Evolutionary conservation across 2,113 vertebrate genomes (phyloP), one percentile per base, ranked within the genome.

Genomic region (Pelvicachromis taeniatus): DNA sequence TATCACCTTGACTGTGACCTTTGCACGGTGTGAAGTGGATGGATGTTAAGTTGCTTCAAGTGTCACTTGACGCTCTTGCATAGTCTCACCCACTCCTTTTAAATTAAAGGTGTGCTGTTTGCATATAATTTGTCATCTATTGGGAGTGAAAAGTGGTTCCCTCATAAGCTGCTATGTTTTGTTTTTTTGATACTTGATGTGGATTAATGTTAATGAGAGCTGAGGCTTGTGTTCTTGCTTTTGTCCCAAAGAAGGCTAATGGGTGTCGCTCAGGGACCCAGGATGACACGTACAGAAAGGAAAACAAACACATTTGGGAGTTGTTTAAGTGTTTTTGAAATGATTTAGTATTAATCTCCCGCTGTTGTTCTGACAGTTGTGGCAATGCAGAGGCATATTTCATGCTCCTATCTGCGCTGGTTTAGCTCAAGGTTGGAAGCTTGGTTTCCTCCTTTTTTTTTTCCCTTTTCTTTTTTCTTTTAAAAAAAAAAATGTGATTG

Each of bases 171-270:
- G 65, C 55, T 38, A 7, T 19, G 5, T 26, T 61, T 61, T 35
- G 3, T 45, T 85, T 1, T 81, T 78, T 50, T 26, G 21, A 78
- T 55, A 35, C 42, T 75, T 53, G 12, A 81, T 82, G 73, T 77
- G 33, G 55, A 73, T 58, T 70, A 56, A 54, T 45, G 73, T 38
- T 77, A 59, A 77, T 73, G 26, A 56, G 35, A 19, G 73, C 77
- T 63, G 70, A 85, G 56, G 14, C 48, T 63, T 63, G 31, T 78
- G 80, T 11, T 65, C 12, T 65, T 65, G 23, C 26, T 65, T 81
- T 78, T 84, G 68, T 81, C 53, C 45, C 45, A 73, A 29, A 84
- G 1, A 77, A 80, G 29, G 42, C 77, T 55, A 52, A 81, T 83
- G 59, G 19, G 5, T 73, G 78, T 83, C 73, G 23, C 58, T 77